Evolutionary conservation across 2,797 vertebrate species (phyloP), one percentile per base, ranked within the genome.

Genomic region (Catamblyrhynchus diadema): DNA sequence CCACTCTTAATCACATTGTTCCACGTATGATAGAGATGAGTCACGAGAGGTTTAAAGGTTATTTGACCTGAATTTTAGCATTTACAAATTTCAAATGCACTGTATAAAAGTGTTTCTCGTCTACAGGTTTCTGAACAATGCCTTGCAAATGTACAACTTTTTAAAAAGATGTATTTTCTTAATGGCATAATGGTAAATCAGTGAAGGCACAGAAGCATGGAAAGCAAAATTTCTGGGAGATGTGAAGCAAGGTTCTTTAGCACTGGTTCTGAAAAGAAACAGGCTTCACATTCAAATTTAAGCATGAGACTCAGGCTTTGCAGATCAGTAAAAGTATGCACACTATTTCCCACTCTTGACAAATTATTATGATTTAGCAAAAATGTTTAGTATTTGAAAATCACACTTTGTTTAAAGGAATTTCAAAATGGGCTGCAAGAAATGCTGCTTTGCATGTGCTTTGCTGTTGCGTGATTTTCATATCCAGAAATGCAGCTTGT

Each of bases 1-100:
- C 30, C 0, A 0, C 45, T 72, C 85, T 13, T 71, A 50, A n/a
- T 59, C 7, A 4, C 0, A 0, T 56, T 56, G 16, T 33, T 81
- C 50, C 66, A 2, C 20, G 7, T 42, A 16, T 27, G 33, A 24
- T 3, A 33, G 32, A 81, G 16, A 37, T 48, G 4, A 69, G 21
- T 74, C 37, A 80, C 20, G 3, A 67, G 30, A 60, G 5, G 9
- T 56, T 81, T 72, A 53, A 74, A 71, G 41, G 44, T 42, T 1
- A 37, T 84, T 75, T 79, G 27, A 61, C 16, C 30, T 44, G 32
- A 47, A 53, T 86, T 75, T 73, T 39, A 59, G 32, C 22, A 59
- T 77, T 90, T 70, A 59, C 10, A 59, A 6, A 56, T 74, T 81
- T 71, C 5, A 74, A 32, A 28, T 54, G 62, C 7, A 28, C 16